Base-by-base conservation (phyloP, 1,140 invertebrate species). In the Gonatopus flavifemur region DNA sequence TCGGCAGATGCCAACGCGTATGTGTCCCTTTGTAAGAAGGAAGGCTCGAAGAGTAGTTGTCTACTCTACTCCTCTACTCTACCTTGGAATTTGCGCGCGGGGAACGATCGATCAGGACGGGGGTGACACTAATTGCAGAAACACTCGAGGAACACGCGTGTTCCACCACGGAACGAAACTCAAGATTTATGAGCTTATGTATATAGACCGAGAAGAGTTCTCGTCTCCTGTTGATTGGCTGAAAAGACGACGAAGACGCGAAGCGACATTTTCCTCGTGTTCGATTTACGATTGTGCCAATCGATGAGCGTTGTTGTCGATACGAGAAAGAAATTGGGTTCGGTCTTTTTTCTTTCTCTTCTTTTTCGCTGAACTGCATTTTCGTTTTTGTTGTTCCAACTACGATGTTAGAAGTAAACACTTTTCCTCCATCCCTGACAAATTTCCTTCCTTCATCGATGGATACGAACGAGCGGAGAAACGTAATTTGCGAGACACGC, bases 151-250 rank as follows among this genome's bases (percentile, higher is more conserved):
- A 52, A 57, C 50, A 55, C 51, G 57, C 53, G 56, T 58, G 46
- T 59, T 44, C 52, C 33, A 12, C 21, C 12, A 43, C 40, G 38
- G 25, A 62, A 57, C 52, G 41, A 38, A 49, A 40, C 47, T 28
- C 44, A 38, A 7, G 64, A 67, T 67, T 67, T 67, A 67, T 64
- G 53, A 52, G n/a, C 53, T 61, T 58, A 64, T 62, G 51, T n/a
- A n/a, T n/a, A n/a, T 50, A 48, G 24, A 35, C 18, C 33, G 18
- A 20, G 24, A 41, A 15, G 7, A 15, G 5, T 12, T 28, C 25
- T 28, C 25, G 25, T 28, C 12, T 20, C 22, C 25, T 13, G 30
- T 53, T 59, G 57, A 66, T 66, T 60, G 56, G 53, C 55, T 38
- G 4, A 13, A 33, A 4, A 15, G 51, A 40, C 40, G 48, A 13